Evolutionary conservation across 2,113 vertebrate genomes (phyloP), one percentile per base, ranked within the genome.

Genomic region (Megalops atlanticus): DNA sequence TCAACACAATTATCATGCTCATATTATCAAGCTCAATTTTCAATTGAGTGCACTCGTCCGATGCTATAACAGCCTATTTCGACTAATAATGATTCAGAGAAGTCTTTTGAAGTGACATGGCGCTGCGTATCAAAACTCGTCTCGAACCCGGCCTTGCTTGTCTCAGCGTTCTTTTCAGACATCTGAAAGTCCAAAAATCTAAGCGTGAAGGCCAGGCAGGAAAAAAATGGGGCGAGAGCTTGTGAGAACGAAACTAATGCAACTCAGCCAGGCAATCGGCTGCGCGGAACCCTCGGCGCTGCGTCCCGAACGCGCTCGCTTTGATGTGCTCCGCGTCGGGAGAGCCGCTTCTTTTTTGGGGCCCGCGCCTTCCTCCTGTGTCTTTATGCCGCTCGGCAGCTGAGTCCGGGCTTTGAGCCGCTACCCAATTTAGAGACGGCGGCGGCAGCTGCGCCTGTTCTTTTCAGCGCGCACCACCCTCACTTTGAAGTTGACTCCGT

Each of bases 401-500:
- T 95, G 96, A 97, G 95, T 94, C 89, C 95, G 94, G 95, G 94
- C 95, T 95, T 96, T 95, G 94, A 96, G 95, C 94, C 96, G 92
- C 92, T 92, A 93, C 94, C 95, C 96, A 94, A 96, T 94, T 94
- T 95, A 91, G 91, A 94, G 94, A 94, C 93, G 90, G 93, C 95
- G 95, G 92, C 93, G 96, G 95, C 96, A 98, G 96, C 96, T 96
- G 96, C 95, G 95, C 94, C 95, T 96, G 93, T 95, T 68, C 78
- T 73, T n/a, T 72, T 73, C 78, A 52, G 69, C 24, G 31, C 18
- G 24, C 52, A 58, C 68, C 41, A 24, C 21, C 10, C 3, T 1
- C 21, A 83, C 96, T 98, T 99, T 99, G 96, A 99, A 96, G 97
- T 97, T 93, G 94, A 91, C 91, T 95, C 93, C 93, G 89, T 92